Evolutionary conservation across 2,797 vertebrate species (phyloP), one percentile per base, ranked within the genome.

Genomic region (Distichodus sexfasciatus): DNA sequence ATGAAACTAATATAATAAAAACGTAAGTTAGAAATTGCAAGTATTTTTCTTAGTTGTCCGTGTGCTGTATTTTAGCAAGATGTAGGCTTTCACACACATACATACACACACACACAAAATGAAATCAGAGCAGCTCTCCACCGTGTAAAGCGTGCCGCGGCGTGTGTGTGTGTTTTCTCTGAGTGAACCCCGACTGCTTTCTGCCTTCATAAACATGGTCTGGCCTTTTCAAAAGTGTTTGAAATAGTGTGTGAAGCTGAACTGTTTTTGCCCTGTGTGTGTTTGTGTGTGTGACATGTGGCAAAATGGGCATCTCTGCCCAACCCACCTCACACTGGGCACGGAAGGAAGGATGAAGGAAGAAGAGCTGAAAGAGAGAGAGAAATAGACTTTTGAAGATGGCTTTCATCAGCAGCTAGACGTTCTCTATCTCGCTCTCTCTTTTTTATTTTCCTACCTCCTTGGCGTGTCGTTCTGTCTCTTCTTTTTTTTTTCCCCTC

Each of bases 381-480:
- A 64, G 62, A 57, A 66, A 79, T 67, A 76, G 60, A 69, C 73
- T 81, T 85, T 87, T 89, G 80, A 88, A 85, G 79, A 74, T 78
- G 72, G 75, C 79, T 87, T 76, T 79, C 76, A 81, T 82, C 63
- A 80, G 75, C 78, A 83, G 62, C 57, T 36, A 55, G 59, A 53
- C 74, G 60, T 60, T 68, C 54, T 64, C 26, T 24, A 17, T 41
- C 43, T 61, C 61, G 66, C 61, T 41, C 43, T 61, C 61, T 70
- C 61, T 66, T 50, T 59, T 60, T 60, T 55, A 71, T 77, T 80
- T 75, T 19, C 47, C 72, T 73, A 63, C 50, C 55, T 74, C 58
- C 43, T 51, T 15, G 26, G 44, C 66, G 66, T 74, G 68, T 61
- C 74, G 62, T 74, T 70, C 55, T 61, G 26, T 38, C 55, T 69